Conservation (phyloP, 2,888 invertebrate species). For the Nematopogon swammerdamellus region DNA sequence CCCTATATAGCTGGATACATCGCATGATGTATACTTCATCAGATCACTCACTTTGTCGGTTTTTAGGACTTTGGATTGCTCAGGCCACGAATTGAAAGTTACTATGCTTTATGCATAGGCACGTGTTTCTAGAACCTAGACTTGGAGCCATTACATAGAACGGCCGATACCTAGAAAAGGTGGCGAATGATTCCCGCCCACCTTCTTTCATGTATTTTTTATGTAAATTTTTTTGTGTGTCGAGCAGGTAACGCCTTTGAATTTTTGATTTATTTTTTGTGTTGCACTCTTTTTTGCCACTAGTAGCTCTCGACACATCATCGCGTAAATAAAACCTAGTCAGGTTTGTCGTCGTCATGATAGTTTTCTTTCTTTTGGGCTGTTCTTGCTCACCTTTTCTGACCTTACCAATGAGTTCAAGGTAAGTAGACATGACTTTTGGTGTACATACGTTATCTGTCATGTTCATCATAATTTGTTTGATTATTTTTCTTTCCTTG, state of each 20-base stretch:
- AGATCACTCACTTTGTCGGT: background rate
- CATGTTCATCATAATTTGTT: too few relatives aligned
- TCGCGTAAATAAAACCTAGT: too few relatives aligned
- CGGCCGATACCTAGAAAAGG: conserved; percentile 2
- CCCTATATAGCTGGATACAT: background rate
- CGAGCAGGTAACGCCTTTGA: conserved; percentile 3
- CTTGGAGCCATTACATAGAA: conserved; percentile 2
- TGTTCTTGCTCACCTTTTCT: too few relatives aligned
- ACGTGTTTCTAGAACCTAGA: background rate
- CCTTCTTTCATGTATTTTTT: conserved; percentile 3
- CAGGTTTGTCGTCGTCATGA: too few relatives aligned
- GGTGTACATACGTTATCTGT: too few relatives aligned
- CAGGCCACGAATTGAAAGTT: background rate
- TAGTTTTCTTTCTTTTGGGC: too few relatives aligned
- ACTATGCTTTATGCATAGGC: background rate
- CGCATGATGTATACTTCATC: background rate
- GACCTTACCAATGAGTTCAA: too few relatives aligned
- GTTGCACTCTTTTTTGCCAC: conserved; percentile 4
- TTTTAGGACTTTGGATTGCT: background rate
- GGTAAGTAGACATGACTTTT: too few relatives aligned
- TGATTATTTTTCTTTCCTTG: too few relatives aligned
- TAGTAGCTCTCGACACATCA: background rate
- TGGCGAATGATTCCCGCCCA: conserved; percentile 1
- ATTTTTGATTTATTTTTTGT: conserved; percentile 2
- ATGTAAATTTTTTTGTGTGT: conserved; percentile 1